Evolutionary conservation across 2,113 vertebrate species (phyloP).

Genomic region (Rhinogobius similis): DNA sequence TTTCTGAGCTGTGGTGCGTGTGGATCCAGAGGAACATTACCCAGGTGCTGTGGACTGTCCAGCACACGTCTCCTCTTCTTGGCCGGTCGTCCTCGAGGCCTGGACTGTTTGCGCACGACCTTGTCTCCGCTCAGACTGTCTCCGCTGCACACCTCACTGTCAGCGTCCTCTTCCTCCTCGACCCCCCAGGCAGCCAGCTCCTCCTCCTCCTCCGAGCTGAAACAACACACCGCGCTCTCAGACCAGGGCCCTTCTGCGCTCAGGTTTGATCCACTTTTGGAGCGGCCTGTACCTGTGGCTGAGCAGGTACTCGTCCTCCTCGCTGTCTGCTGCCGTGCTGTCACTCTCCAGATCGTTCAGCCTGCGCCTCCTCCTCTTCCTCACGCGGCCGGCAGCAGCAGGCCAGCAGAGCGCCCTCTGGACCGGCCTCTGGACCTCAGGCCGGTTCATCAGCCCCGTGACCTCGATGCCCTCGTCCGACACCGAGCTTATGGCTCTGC

Average conservation of each 20-base stretch:
- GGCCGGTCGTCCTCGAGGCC: conserved; percentile 76
- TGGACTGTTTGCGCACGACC: conserved; percentile 69
- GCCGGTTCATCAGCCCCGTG: conserved; percentile 68
- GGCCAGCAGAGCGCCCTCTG: conserved; percentile 82
- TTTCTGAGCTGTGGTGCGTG: no score
- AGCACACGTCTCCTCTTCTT: conserved; percentile 71
- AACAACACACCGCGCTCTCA: neutral
- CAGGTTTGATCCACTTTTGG: neutral
- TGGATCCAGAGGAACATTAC: conserved; percentile 46
- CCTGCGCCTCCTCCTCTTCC: conserved; percentile 86
- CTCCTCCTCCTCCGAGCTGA: conserved; percentile 91
- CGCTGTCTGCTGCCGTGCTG: conserved; percentile 92
- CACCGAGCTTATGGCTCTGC: conserved; percentile 84
- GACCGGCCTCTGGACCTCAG: neutral
- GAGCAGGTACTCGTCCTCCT: conserved; percentile 91
- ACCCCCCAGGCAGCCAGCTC: conserved; percentile 87
- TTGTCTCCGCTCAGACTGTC: conserved; percentile 60
- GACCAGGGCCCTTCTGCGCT: no score
- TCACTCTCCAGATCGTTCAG: conserved; percentile 96
- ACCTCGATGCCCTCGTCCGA: conserved; percentile 85
- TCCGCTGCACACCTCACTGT: conserved; percentile 82
- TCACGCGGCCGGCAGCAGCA: conserved; percentile 67
- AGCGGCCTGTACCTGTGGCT: conserved; percentile 84
- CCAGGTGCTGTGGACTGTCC: conserved; percentile 70
- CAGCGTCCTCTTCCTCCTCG: conserved; percentile 85